Conservation (phyloP, 2,888 invertebrate genomes). For the Venusia cambrica region DNA sequence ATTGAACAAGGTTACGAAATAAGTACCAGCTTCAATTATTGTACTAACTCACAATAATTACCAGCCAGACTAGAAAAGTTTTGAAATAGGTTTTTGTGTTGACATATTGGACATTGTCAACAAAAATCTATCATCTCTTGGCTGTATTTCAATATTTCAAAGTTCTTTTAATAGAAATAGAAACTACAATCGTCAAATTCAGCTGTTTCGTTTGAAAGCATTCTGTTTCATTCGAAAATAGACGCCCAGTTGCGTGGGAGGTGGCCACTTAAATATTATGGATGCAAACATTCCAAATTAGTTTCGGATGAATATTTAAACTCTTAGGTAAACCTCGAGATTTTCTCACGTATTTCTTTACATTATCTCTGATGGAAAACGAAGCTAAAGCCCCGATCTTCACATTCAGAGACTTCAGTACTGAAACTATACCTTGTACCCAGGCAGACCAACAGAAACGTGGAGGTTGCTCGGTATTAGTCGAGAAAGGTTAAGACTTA, state of each 20-base stretch:
- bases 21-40: too few relatives aligned
- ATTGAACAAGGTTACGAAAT: too few relatives aligned
- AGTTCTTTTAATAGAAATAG: conserved; percentile 14
- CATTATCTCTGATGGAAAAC: too few relatives aligned
- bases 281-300: conserved; percentile 58
- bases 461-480: too few relatives aligned
- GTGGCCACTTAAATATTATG: conserved; percentile 57
- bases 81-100: too few relatives aligned
- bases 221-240: conserved; percentile 43
- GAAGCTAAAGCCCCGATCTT: too few relatives aligned
- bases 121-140: conserved; percentile 23
- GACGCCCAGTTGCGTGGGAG: conserved; percentile 59
- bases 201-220: conserved; percentile 19
- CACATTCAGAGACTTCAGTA: too few relatives aligned
- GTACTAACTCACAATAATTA: too few relatives aligned
- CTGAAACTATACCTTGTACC: too few relatives aligned
- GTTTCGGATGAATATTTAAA: conserved; percentile 30
- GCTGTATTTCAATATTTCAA: conserved; percentile 29
- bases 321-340: conserved; percentile 9
- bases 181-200: conserved; percentile 17
- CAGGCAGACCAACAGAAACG: too few relatives aligned
- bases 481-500: too few relatives aligned
- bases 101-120: conserved; percentile 24
- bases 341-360: conserved; percentile 11
- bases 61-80: too few relatives aligned